phyloP scores from a whole-genome alignment of 2,888 invertebrate species.

The Serripes groenlandicus region DNA sequence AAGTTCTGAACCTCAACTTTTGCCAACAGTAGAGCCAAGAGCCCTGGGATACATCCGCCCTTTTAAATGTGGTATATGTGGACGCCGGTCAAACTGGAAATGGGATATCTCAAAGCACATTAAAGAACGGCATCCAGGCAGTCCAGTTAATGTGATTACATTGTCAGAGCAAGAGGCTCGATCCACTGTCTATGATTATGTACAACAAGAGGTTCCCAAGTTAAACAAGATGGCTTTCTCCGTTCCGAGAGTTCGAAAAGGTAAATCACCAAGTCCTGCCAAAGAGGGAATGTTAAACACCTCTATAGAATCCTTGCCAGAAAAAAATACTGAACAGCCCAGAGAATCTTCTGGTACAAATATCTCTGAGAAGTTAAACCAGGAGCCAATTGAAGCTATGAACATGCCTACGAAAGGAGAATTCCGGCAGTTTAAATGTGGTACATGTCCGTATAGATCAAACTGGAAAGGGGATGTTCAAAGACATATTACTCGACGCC shows the following conservation, averaged over 20 bases:
- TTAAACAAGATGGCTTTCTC: slow-evolving; percentile 41
- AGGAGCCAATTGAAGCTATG: not conserved
- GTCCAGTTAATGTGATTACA: slow-evolving; percentile 75
- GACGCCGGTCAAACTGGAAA: slow-evolving; percentile 98
- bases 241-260: slow-evolving; percentile 26
- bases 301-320: not conserved
- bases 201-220: slow-evolving; percentile 48
- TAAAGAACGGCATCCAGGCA: slow-evolving; percentile 78
- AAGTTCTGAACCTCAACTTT: not conserved
- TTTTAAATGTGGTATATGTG: slow-evolving; percentile 97
- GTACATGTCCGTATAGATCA: slow-evolving; percentile 95
- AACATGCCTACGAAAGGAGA: slow-evolving; percentile 20
- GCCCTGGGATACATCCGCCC: slow-evolving; percentile 87
- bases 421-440: slow-evolving; percentile 92
- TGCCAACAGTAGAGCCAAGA: slow-evolving; percentile 12
- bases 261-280: not conserved
- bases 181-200: slow-evolving; percentile 76
- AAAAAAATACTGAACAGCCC: not conserved
- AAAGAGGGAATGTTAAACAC: not conserved
- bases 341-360: not conserved
- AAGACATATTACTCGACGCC: slow-evolving; percentile 93
- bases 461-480: slow-evolving; percentile 99
- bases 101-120: slow-evolving; percentile 99
- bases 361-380: not conserved
- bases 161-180: slow-evolving; percentile 83